Percentiles rank a stretch among this genome's conserved stretches.
phyloP scores from a whole-genome alignment of 2,888 invertebrate genomes.

The Hyles lineata region DNA sequence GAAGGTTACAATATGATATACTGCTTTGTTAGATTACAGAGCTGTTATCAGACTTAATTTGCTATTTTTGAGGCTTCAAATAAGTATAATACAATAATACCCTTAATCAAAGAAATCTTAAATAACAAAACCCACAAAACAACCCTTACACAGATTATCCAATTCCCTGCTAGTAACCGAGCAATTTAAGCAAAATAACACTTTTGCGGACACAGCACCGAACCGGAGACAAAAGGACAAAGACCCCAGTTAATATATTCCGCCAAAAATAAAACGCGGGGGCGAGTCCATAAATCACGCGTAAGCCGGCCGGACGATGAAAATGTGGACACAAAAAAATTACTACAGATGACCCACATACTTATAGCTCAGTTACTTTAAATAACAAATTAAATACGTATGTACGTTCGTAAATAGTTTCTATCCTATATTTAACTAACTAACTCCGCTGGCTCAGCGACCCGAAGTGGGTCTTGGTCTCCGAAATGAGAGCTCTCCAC shows the following conservation, averaged over 20 bases:
- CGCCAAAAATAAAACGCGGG: constrained; percentile 19
- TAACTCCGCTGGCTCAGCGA: no score
- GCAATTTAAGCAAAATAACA: constrained; percentile 8
- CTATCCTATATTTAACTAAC: no score
- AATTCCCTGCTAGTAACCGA: background rate
- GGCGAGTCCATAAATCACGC: constrained; percentile 40
- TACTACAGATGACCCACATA: background rate
- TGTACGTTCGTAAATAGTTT: no score
- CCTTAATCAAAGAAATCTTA: background rate
- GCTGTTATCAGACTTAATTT: no score
- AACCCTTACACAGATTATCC: background rate
- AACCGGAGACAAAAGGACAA: constrained; percentile 1
- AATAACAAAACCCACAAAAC: background rate
- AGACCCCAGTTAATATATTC: constrained; percentile 26
- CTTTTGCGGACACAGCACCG: background rate
- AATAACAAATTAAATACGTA: no score
- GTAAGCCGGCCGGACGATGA: constrained; percentile 42
- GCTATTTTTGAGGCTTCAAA: no score
- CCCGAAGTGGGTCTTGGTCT: no score
- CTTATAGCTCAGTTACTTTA: no score
- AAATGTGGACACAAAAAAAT: constrained; percentile 33
- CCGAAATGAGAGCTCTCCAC: no score
- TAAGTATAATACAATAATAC: no score
- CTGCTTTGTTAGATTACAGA: no score
- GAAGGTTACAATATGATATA: no score